A percentile compares a stretch with the other conserved stretches of the same genome.
Evolutionary conservation across 1,140 invertebrate species (phyloP).

Genomic region (Lepeophtheirus salmonis): DNA sequence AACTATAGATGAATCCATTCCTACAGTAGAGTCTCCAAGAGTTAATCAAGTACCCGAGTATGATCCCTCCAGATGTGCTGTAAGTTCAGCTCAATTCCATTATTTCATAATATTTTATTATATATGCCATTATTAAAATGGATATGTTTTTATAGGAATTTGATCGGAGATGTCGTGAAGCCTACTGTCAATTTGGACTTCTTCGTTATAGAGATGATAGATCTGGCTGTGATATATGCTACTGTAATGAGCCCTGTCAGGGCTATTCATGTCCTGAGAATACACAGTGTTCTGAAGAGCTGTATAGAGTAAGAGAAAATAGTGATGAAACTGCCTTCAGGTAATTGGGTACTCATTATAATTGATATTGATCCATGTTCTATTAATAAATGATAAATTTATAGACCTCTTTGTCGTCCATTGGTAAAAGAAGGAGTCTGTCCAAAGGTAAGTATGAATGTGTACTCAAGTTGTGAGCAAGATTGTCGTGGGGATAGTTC

Average conservation of each 20-base stretch:
- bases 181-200: slow-evolving; percentile 50
- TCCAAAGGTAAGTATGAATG: slow-evolving; percentile 31
- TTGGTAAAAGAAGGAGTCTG: slow-evolving; percentile 53
- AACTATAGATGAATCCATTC: background rate
- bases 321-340: slow-evolving; percentile 24
- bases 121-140: background rate
- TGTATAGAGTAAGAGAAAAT: slow-evolving; percentile 29
- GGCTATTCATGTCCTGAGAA: slow-evolving; percentile 37
- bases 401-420: slow-evolving; percentile 2
- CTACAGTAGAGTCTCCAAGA: background rate
- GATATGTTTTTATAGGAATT: background rate
- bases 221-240: slow-evolving; percentile 45
- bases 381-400: background rate
- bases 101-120: background rate
- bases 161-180: slow-evolving; percentile 25
- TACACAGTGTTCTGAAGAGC: slow-evolving; percentile 44
- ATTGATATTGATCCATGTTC: background rate
- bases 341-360: slow-evolving; percentile 20
- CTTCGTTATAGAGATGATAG: slow-evolving; percentile 42
- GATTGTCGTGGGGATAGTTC: slow-evolving; percentile 64
- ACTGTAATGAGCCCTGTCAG: slow-evolving; percentile 53
- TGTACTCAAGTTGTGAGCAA: slow-evolving; percentile 34
- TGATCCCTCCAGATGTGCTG: background rate
- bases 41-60: background rate
- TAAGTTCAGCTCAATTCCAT: background rate